Evolutionary conservation across 1,140 invertebrate species (phyloP).

Genomic region (Coelopa frigida): DNA sequence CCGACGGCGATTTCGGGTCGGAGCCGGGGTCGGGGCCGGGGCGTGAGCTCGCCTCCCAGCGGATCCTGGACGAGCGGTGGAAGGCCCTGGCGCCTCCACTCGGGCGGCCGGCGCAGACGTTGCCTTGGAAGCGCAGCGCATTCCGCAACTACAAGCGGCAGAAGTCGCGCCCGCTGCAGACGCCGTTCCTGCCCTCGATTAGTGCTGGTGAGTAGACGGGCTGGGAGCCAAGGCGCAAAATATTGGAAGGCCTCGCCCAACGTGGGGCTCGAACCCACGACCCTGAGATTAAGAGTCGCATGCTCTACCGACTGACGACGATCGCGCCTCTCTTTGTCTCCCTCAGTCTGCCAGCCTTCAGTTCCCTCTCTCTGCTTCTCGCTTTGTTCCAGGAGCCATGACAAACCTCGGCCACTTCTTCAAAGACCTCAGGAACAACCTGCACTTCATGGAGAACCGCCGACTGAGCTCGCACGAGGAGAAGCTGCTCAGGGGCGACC

Average conservation of each 20-base stretch:
- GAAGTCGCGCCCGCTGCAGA: no score
- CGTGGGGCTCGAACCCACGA: slow-evolving; percentile 84
- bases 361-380: not conserved
- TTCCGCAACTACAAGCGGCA: slow-evolving; percentile 7
- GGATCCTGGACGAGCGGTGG: not conserved
- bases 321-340: not conserved
- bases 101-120: no score
- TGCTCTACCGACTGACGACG: slow-evolving; percentile 87
- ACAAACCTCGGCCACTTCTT: slow-evolving; percentile 41
- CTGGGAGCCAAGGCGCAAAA: not conserved
- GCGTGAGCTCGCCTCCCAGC: not conserved
- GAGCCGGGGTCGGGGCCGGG: not conserved
- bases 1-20: not conserved
- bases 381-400: slow-evolving; percentile 29
- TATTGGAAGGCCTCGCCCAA: slow-evolving; percentile 53
- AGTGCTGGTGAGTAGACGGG: slow-evolving; percentile 30
- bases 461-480: slow-evolving; percentile 23
- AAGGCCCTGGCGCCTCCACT: not conserved
- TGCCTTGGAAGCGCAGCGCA: slow-evolving; percentile 1
- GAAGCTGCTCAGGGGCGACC: slow-evolving; percentile 29
- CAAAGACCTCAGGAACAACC: slow-evolving; percentile 33
- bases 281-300: slow-evolving; percentile 87
- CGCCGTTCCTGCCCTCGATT: slow-evolving; percentile 31
- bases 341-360: slow-evolving; percentile 3
- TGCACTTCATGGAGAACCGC: slow-evolving; percentile 32